Base-by-base conservation (phyloP, 2,888 invertebrate genomes). In the Amiota communis region DNA sequence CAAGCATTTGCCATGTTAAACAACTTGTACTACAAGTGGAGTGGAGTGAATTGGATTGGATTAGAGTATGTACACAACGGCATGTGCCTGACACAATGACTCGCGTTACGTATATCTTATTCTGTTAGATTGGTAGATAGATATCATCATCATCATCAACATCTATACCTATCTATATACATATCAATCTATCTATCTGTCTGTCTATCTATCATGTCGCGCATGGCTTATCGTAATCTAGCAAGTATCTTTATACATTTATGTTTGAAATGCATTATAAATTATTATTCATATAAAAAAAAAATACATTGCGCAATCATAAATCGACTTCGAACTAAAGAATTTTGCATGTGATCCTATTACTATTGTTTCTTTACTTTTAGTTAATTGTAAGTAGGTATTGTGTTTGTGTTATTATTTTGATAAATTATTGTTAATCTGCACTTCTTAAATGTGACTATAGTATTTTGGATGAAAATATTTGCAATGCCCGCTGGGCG, bases 401-500 rank as follows among this genome's bases (percentile, higher is more conserved):
- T n/a, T n/a, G n/a, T 23, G 3, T 23, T 23, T 23, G 23, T 23
- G 23, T 20, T 59, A 9, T 20, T 59, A 8, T 59, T 11, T 59
- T 8, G 15, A 15, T 59, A 59, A 20, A 6, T 20, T 11, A 68
- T 68, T 68, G 17, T 67, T 12, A 49, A 67, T 49, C 49, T 68
- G 67, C 67, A 67, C 51, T 67, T 67, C 8, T 67, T 49, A 8
- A 48, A 17, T 17, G 1, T 49, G 11, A 6, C 8, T 11, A 23
- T 23, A 3, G 23, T 47, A 12, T 63, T 63, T 63, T 11, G 15
- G 3, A 36, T 36, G 6, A 36, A 36, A 6, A 36, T 36, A 12
- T 63, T 63, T 67, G 48, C 49, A 67, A 67, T 67, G 23, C 67
- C 67, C 67, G 12, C 51, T 51, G 67, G 71, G 69, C 46, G 64